These are phyloP conservation scores for Onychostoma macrolepis DNA, from an alignment of 2,113 vertebrate species.

Conservation along the genomic window DNA sequence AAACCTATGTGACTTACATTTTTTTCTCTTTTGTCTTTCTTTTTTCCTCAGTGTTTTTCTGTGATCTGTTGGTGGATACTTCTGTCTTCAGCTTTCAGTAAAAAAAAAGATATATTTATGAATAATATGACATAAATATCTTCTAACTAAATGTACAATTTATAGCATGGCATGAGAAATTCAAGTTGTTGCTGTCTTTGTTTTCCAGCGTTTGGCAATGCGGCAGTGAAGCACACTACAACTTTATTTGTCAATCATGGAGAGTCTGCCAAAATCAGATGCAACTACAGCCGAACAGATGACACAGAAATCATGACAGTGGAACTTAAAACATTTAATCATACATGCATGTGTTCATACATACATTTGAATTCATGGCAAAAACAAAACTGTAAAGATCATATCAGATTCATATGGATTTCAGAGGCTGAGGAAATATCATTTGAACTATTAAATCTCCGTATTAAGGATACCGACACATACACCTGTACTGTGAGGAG, in stretches of 20 bases:
- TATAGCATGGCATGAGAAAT: not conserved
- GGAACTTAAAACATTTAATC: not conserved
- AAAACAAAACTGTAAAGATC: not conserved
- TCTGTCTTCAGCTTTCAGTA: not conserved
- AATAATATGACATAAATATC: not conserved
- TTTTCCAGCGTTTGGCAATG: slow-evolving; percentile 13
- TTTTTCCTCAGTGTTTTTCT: not conserved
- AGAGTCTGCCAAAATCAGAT: slow-evolving; percentile 32
- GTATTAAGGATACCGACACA: slow-evolving; percentile 31
- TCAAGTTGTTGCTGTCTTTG: not conserved
- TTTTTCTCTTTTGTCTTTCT: not conserved
- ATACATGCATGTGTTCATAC: not conserved
- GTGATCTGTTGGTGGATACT: not conserved
- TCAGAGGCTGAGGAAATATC: slow-evolving; percentile 35
- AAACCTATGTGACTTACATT: not conserved
- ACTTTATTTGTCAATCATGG: slow-evolving; percentile 14
- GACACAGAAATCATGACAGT: not conserved
- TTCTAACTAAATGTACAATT: not conserved
- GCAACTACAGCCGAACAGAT: slow-evolving; percentile 11
- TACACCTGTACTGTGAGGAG: slow-evolving; percentile 36
- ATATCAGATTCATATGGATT: slow-evolving; percentile 29
- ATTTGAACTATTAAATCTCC: slow-evolving; percentile 39
- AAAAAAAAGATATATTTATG: not conserved
- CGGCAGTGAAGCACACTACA: not conserved
- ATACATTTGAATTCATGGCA: not conserved